phyloP scores from a whole-genome alignment of 2,888 invertebrate genomes.

The Drosophila birchii region DNA sequence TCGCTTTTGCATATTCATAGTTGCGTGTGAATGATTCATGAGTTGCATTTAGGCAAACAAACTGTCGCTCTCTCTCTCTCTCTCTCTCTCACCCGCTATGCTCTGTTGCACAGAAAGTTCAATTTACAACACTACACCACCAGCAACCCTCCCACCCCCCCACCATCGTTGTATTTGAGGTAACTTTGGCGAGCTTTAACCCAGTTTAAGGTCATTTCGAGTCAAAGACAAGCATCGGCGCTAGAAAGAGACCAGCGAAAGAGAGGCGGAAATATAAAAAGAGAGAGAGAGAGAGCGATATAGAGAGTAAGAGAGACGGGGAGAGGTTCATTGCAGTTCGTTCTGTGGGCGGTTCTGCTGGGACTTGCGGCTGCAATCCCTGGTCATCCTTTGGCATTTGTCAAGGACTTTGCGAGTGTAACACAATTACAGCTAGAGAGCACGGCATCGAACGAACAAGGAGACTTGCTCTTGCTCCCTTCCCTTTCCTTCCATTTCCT shows the following conservation, averaged over 20 bases:
- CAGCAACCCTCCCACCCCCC: not conserved
- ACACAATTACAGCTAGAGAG: slow-evolving; percentile 20
- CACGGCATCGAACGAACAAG: slow-evolving; percentile 9
- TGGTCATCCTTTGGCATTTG: slow-evolving; percentile 53
- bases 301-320: not conserved
- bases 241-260: slow-evolving; percentile 16
- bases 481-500: not conserved
- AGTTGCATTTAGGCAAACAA: slow-evolving; percentile 51
- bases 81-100: slow-evolving; percentile 49
- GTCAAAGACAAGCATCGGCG: slow-evolving; percentile 70
- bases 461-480: not conserved
- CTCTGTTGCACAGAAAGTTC: slow-evolving; percentile 76
- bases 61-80: slow-evolving; percentile 17
- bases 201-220: slow-evolving; percentile 83
- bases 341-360: slow-evolving; percentile 8
- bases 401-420: slow-evolving; percentile 58
- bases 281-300: not conserved
- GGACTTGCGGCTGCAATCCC: slow-evolving; percentile 28
- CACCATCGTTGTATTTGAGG: slow-evolving; percentile 23
- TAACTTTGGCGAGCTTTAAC: slow-evolving; percentile 81
- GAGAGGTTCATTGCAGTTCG: slow-evolving; percentile 28
- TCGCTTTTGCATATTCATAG: slow-evolving; percentile 40
- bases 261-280: not conserved
- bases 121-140: slow-evolving; percentile 39
- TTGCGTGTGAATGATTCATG: slow-evolving; percentile 51